These are phyloP conservation scores for Syrphus vitripennis DNA, from an alignment of 2,888 invertebrate species.

Conservation along the genomic window DNA sequence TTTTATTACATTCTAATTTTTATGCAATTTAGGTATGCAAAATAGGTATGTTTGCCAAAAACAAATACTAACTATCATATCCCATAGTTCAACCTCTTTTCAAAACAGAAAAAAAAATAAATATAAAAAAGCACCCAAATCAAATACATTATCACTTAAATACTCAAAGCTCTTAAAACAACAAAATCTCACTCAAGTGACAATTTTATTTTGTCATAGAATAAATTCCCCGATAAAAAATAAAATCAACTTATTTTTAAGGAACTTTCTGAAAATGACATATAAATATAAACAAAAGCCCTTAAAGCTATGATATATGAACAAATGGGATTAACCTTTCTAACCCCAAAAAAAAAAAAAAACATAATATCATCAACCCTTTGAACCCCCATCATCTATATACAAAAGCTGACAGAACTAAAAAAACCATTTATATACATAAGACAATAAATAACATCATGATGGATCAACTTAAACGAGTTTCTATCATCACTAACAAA, in stretches of 20 bases:
- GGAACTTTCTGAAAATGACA: conserved; percentile 3
- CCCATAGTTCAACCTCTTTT: too few species aligned
- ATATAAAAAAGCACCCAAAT: neutral
- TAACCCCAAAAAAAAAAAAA: neutral
- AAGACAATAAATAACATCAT: conserved; percentile 39
- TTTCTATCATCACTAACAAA: conserved; percentile 31
- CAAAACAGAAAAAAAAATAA: neutral
- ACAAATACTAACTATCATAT: too few species aligned
- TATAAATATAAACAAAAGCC: neutral
- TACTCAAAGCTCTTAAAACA: neutral
- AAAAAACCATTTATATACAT: conserved; percentile 15
- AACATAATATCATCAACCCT: neutral
- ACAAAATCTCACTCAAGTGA: neutral
- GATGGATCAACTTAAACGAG: conserved; percentile 34
- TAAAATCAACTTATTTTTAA: neutral
- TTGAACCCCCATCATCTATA: neutral
- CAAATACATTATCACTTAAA: neutral
- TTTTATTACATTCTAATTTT: too few species aligned
- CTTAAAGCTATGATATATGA: conserved; percentile 10
- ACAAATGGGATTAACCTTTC: neutral
- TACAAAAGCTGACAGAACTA: neutral
- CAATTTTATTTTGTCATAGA: neutral
- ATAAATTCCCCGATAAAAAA: neutral
- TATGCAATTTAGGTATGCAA: too few species aligned
- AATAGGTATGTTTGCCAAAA: too few species aligned